Evolutionary conservation across 2,797 vertebrate species (phyloP).

Genomic region (Petrocephalus schoutedeni): DNA sequence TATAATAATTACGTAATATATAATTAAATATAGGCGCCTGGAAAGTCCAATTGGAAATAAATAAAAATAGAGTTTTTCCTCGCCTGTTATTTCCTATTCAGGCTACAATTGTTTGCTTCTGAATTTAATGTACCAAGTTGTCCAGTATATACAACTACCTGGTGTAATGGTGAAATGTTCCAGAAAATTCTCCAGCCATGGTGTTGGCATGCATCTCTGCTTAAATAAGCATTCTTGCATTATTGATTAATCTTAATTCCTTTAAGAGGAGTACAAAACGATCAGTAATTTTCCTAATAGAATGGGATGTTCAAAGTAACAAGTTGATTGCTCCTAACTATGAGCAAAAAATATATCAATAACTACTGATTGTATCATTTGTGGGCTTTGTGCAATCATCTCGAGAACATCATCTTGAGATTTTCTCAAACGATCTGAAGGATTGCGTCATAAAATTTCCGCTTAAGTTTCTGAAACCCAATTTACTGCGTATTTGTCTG

Average conservation of each 20-base stretch:
- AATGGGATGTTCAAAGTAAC: slow-evolving; percentile 9
- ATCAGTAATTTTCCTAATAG: background rate
- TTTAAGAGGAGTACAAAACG: background rate
- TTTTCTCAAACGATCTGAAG: background rate
- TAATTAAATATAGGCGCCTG: background rate
- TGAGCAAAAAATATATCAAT: background rate
- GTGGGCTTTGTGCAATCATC: background rate
- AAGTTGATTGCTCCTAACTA: slow-evolving; percentile 16
- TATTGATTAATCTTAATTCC: background rate
- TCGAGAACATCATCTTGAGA: background rate
- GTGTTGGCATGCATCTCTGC: background rate
- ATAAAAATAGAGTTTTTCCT: background rate
- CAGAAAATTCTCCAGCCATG: background rate
- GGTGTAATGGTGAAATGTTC: background rate
- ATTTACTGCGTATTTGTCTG: background rate
- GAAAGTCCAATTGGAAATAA: background rate
- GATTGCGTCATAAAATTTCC: background rate
- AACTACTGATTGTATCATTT: background rate
- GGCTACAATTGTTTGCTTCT: background rate
- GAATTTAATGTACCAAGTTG: background rate
- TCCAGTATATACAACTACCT: background rate
- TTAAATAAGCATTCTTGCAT: background rate
- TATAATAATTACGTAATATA: background rate
- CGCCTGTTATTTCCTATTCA: background rate
- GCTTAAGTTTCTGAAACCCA: background rate